Base-by-base conservation (phyloP, 2,113 vertebrate species). In the Pagrus major region DNA sequence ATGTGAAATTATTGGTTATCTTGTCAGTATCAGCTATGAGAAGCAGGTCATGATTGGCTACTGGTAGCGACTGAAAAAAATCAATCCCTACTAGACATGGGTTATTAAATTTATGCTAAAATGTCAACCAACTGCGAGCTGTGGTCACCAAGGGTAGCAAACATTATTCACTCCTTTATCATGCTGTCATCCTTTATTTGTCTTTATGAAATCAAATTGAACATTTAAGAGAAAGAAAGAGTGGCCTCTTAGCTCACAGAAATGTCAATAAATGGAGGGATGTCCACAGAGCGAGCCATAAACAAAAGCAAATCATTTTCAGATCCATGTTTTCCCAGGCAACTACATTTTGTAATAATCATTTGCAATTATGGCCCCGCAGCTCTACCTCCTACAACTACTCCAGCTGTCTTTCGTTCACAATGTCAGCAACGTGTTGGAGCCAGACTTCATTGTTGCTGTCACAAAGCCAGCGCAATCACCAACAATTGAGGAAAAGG, bases 401-500 rank as follows among this genome's bases (percentile, higher is more conserved):
- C 68, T 52, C 69, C 66, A 86, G 79, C 87, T 88, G 87, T 85
- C 84, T 81, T 64, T 64, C 35, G 44, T 71, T 87, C 70, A 76
- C 59, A 54, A 66, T 81, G 75, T 85, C 86, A 86, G 78, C 37
- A 44, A 75, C 54, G 66, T 70, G 77, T 71, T 55, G 75, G 71
- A 89, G 76, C 65, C 80, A 85, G 82, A 88, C 80, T 86, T 84
- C 78, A 89, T 93, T 91, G 88, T 81, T 66, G 76, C 80, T 47
- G 76, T 84, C 88, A 85, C 84, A 90, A 89, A 89, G 84, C 68
- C 83, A 74, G 76, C 33, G 20, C 84, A 80, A 61, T 88, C 86
- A 76, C 78, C 80, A 84, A 84, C 86, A 86, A 90, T 68, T 58
- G 79, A 75, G 76, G 59, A 83, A 76, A 81, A 85, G 86, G 78